Evolutionary conservation across 2,797 vertebrate species (phyloP).

Genomic region (Bufotes viridis): DNA sequence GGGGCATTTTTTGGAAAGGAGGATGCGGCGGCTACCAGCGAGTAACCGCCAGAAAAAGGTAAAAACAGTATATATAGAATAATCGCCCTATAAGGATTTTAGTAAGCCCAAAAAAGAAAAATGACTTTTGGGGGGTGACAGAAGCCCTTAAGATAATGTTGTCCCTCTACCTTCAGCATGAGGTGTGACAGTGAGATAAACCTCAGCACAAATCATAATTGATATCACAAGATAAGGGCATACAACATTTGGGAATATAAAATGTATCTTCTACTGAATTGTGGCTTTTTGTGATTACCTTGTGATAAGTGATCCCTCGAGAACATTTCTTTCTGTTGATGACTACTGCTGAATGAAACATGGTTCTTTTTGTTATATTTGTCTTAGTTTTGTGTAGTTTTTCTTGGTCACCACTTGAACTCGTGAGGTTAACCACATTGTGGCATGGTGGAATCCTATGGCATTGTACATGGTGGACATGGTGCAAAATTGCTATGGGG

Average conservation of each 20-base stretch:
- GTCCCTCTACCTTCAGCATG: too few relatives aligned
- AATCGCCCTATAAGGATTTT: too few relatives aligned
- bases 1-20: too few relatives aligned
- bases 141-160: too few relatives aligned
- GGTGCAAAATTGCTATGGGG: slow-evolving; percentile 65
- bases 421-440: slow-evolving; percentile 70
- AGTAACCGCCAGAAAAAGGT: too few relatives aligned
- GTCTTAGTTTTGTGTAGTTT: slow-evolving; percentile 70
- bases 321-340: slow-evolving; percentile 66
- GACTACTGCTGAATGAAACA: slow-evolving; percentile 66
- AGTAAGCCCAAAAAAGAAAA: too few relatives aligned
- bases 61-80: too few relatives aligned
- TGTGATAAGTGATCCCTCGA: slow-evolving; percentile 36
- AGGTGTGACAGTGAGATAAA: too few relatives aligned
- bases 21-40: too few relatives aligned
- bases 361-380: slow-evolving; percentile 64
- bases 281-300: background rate
- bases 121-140: too few relatives aligned
- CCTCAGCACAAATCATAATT: too few relatives aligned
- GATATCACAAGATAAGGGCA: background rate
- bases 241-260: background rate
- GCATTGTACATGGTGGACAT: slow-evolving; percentile 65
- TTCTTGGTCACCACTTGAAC: slow-evolving; percentile 66
- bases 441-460: slow-evolving; percentile 62
- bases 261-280: background rate